Evolutionary conservation across 2,113 vertebrate species (phyloP), one percentile per base, ranked within the genome.

Genomic region (Chlamydotis undulata): DNA sequence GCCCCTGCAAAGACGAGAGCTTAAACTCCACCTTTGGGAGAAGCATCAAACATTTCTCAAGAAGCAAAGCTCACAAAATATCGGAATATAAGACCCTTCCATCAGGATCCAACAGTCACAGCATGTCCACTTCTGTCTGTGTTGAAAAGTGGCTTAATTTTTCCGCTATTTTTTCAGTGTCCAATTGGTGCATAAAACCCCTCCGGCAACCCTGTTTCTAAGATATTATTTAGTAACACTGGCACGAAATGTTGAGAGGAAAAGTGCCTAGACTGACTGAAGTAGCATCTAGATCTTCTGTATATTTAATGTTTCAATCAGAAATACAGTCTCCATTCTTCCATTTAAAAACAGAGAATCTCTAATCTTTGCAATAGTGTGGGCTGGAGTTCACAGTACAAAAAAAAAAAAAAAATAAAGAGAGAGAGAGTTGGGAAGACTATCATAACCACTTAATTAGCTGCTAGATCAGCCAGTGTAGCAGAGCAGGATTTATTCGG

Each of bases 381-480:
- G 8, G 70, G 50, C 69, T 68, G 67, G 61, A 78, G 61, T 47
- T 79, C 56, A 70, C 19, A 49, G 29, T 16, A 28, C 7, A 41
- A 29, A 39, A 33, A 80, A 33, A 56, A 50, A 63, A 31, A 35
- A 9, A 52, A 35, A 55, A 61, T 56, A 49, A 25, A 39, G 14
- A 60, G 7, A 76, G 4, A 41, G 3, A 43, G 4, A 37, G 50
- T 65, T 37, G 29, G 39, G 67, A 90, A 91, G 47, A 61, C 76
- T 89, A 84, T 92, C 84, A 89, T 91, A 97, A 95, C 79, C 78
- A 80, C 90, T 97, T 96, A 98, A 96, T 97, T 95, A 95, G 65
- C 69, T 94, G 53, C 87, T 96, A 96, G 92, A 95, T 92, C 78
- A 91, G 87, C 74, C 89, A 86, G 90, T 94, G 83, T 90, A 97